Percentiles rank a stretch among this genome's conserved stretches.
Conservation (phyloP, 2,888 invertebrate genomes). For the Drosophila leonis region DNA sequence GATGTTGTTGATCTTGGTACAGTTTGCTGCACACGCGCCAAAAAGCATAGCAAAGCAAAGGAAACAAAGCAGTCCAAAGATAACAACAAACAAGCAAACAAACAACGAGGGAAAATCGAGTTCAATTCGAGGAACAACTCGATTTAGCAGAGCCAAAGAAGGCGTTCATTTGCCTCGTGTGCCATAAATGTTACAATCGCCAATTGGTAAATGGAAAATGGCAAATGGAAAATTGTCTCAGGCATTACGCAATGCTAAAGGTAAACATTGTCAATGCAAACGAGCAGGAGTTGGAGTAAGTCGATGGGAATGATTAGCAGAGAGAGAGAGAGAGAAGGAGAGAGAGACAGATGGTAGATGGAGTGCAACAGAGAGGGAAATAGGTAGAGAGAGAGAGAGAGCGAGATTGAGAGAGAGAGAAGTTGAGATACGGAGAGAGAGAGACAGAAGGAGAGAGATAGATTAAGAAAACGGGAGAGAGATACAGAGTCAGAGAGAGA, state of each 20-base stretch:
- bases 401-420: background rate
- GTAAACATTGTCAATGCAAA: background rate
- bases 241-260: slow-evolving; percentile 1
- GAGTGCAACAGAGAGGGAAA: no score
- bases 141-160: slow-evolving; percentile 6
- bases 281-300: background rate
- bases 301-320: background rate
- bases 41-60: slow-evolving; percentile 51
- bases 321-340: background rate
- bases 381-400: background rate
- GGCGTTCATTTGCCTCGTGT: slow-evolving; percentile 16
- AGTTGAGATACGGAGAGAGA: background rate
- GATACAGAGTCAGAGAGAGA: no score
- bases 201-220: background rate
- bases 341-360: background rate
- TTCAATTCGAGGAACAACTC: slow-evolving; percentile 5
- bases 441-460: background rate
- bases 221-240: background rate
- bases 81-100: slow-evolving; percentile 29
- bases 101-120: slow-evolving; percentile 16
- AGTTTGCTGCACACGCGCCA: slow-evolving; percentile 72
- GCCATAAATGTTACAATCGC: slow-evolving; percentile 9
- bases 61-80: slow-evolving; percentile 10
- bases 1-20: slow-evolving; percentile 63
- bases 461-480: no score